phyloP scores from a whole-genome alignment of 2,797 vertebrate genomes.

The Phylloscopus collybita region DNA sequence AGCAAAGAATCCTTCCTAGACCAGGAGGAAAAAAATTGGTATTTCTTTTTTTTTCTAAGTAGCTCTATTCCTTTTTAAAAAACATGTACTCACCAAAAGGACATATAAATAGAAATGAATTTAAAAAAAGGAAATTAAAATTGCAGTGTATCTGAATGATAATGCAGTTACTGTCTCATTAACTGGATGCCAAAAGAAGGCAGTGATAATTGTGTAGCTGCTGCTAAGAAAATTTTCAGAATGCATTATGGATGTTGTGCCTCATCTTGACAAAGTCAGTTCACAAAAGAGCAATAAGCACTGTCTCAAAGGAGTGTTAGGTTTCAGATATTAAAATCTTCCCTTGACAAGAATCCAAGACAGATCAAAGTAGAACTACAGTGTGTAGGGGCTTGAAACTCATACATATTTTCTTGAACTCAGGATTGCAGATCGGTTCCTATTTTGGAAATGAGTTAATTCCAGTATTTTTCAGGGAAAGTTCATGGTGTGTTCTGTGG shows the following conservation, averaged over 20 bases:
- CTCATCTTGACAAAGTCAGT: neutral
- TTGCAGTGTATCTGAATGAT: neutral
- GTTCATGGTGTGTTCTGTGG: neutral
- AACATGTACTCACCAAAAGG: neutral
- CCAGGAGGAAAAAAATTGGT: neutral
- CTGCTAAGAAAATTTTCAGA: neutral
- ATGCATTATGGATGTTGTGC: neutral
- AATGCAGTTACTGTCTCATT: neutral
- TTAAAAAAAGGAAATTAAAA: neutral
- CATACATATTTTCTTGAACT: neutral
- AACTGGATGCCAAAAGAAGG: neutral
- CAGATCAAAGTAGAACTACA: neutral
- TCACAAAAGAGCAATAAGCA: neutral
- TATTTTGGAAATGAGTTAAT: neutral
- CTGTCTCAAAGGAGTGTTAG: neutral
- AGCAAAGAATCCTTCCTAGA: neutral
- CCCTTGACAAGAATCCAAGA: neutral
- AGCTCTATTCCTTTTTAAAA: neutral
- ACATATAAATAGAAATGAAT: neutral
- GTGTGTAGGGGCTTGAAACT: neutral
- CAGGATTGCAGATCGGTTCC: neutral
- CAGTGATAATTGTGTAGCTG: neutral
- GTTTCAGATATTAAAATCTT: neutral
- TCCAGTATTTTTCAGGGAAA: neutral
- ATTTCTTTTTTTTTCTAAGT: neutral